Evolutionary conservation across 2,797 vertebrate species (phyloP), one percentile per base, ranked within the genome.

Genomic region (Pitangus sulphuratus): DNA sequence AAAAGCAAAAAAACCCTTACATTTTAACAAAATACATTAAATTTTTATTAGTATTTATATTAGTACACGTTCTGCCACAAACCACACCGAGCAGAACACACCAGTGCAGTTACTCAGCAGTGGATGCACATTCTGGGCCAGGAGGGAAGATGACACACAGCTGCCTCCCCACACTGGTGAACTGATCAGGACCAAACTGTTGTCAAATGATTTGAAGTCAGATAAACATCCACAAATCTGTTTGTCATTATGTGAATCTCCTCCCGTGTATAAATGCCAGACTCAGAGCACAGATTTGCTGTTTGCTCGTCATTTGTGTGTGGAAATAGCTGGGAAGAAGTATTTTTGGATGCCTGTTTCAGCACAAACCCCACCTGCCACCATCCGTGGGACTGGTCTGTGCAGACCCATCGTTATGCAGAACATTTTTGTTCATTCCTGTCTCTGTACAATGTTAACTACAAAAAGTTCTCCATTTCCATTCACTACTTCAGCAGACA

Each of bases 161-260:
- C 54, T 56, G 60, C 6, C 51, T 42, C 42, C 69, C 45, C 17
- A 35, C 26, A 18, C 4, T 12, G 30, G 8, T 7, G 68, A 75
- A 6, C 47, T 30, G 47, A 69, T 70, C 22, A 10, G 0, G 0
- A 58, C 11, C 22, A 1, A 70, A 69, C 5, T 72, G 47, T 12
- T 68, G 48, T 62, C 82, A 76, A 93, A 44, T 0, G 1, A 70
- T 74, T 2, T n/a, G 28, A 79, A 92, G 54, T 6, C 53, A 58
- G 64, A 66, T 22, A 93, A 92, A 70, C 12, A 78, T 3, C 64
- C 68, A 56, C 51, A 77, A 39, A 50, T 81, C 45, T 87, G 56
- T 12, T 85, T 42, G 6, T 66, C 45, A 7, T 91, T 64, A 83
- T 0, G 40, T 11, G 15, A 62, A 60, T 25, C 28, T 68, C 28